A percentile compares a stretch with the other conserved stretches of the same genome.
Conservation (phyloP, 2,113 vertebrate species). For the Fregetta grallaria region DNA sequence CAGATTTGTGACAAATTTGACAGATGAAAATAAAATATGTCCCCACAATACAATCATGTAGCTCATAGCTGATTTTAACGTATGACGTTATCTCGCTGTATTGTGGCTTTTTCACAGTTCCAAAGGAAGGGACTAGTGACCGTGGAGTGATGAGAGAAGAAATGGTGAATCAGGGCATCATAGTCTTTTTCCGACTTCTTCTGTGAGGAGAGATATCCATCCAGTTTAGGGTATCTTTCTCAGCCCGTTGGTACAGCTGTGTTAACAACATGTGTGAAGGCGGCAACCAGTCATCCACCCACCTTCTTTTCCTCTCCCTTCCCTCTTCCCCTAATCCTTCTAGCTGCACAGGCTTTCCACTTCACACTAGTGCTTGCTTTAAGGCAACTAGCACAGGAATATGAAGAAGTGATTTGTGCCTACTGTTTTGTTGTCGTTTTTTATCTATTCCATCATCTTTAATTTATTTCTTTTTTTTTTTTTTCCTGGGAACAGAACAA, state of each 20-base stretch:
- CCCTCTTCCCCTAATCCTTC: not conserved
- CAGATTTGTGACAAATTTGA: not conserved
- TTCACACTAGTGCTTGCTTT: not conserved
- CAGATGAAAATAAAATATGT: conserved; percentile 11
- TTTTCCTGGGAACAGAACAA: not conserved
- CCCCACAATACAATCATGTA: not conserved
- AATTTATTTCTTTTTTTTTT: not conserved
- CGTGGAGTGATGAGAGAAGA: not conserved
- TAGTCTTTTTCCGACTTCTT: not conserved
- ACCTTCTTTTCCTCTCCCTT: not conserved
- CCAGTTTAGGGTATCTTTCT: not conserved
- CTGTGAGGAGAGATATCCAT: not conserved
- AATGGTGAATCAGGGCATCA: not conserved
- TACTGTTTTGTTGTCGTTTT: not conserved
- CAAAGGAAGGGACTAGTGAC: not conserved
- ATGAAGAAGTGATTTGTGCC: not conserved
- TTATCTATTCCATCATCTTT: not conserved
- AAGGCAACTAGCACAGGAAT: not conserved
- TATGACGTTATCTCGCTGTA: not conserved
- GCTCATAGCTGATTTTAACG: not conserved
- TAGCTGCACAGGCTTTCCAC: not conserved
- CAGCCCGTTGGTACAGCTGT: not conserved
- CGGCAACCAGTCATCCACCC: not conserved
- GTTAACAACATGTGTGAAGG: not conserved
- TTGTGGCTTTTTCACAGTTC: not conserved